A percentile compares a stretch with the other conserved stretches of the same genome.
Conservation (phyloP, 2,797 vertebrate species). For the Microctenopoma lineatum region DNA sequence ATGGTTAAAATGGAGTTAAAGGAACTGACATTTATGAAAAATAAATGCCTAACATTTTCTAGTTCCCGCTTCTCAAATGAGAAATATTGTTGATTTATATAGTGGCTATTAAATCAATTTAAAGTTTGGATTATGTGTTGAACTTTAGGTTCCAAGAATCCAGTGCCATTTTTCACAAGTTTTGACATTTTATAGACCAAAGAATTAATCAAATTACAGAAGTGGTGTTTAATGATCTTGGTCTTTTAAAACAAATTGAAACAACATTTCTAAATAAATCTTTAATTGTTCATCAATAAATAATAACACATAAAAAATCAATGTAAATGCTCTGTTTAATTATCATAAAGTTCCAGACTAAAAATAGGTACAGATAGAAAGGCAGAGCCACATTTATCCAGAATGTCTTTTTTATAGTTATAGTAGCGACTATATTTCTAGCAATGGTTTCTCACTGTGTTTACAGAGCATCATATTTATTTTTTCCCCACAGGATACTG, state of each 20-base stretch:
- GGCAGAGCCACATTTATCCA: slow-evolving; percentile 12
- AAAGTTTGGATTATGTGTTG: too few relatives aligned
- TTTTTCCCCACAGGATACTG: slow-evolving; percentile 82
- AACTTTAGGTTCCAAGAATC: not conserved
- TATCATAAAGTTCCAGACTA: not conserved
- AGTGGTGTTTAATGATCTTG: not conserved
- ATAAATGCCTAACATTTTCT: too few relatives aligned
- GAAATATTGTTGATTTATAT: too few relatives aligned
- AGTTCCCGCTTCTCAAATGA: too few relatives aligned
- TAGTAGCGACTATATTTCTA: slow-evolving; percentile 2
- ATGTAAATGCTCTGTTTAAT: too few relatives aligned
- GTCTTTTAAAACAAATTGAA: not conserved
- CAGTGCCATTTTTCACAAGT: not conserved
- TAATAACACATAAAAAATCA: too few relatives aligned
- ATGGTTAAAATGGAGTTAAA: too few relatives aligned
- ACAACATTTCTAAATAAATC: slow-evolving; percentile 1
- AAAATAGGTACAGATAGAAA: slow-evolving; percentile 5
- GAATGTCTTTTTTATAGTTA: slow-evolving; percentile 12
- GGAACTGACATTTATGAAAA: too few relatives aligned
- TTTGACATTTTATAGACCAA: not conserved
- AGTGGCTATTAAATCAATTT: too few relatives aligned
- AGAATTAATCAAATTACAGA: not conserved
- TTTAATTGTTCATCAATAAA: too few relatives aligned
- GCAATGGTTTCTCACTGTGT: slow-evolving; percentile 15
- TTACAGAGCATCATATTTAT: slow-evolving; percentile 32